These are phyloP conservation scores for Gymnothorax reevesii DNA, from an alignment of 2,797 vertebrate genomes.

Conservation along the genomic window DNA sequence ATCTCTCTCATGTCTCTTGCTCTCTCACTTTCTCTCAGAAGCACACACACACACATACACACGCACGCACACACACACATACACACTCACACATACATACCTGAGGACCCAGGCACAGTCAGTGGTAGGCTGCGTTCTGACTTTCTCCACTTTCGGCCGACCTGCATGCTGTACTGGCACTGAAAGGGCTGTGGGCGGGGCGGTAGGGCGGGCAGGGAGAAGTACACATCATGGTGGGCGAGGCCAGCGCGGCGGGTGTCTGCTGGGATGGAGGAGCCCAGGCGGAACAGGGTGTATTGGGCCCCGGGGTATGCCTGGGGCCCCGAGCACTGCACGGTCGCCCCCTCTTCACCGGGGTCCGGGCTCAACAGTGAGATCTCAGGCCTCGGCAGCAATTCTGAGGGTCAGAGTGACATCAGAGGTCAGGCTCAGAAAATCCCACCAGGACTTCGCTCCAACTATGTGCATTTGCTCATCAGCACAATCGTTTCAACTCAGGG, in stretches of 20 bases:
- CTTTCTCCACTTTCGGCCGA: conserved; percentile 49
- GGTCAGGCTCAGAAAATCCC: too few relatives aligned
- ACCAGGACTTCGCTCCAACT: too few relatives aligned
- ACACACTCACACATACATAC: conserved; percentile 9
- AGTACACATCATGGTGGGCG: conserved; percentile 51
- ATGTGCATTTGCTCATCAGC: too few relatives aligned
- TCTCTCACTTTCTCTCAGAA: neutral
- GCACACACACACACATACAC: neutral
- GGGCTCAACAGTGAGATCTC: conserved; percentile 56
- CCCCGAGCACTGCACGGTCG: conserved; percentile 63
- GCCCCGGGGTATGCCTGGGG: conserved; percentile 67
- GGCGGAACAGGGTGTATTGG: conserved; percentile 62
- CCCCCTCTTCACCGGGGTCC: conserved; percentile 35
- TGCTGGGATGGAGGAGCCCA: conserved; percentile 41
- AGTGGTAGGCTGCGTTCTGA: conserved; percentile 62
- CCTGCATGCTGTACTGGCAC: conserved; percentile 63
- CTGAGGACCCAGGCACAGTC: conserved; percentile 50
- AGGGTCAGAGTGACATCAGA: conserved; percentile 22
- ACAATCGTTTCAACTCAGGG: too few relatives aligned
- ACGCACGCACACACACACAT: neutral
- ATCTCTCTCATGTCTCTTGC: conserved; percentile 37
- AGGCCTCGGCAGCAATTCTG: conserved; percentile 58
- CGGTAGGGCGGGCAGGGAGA: conserved; percentile 58
- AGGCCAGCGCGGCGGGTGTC: conserved; percentile 15
- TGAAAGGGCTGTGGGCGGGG: conserved; percentile 53